phyloP scores from a whole-genome alignment of 1,140 invertebrate species.

The Cherax quadricarinatus region DNA sequence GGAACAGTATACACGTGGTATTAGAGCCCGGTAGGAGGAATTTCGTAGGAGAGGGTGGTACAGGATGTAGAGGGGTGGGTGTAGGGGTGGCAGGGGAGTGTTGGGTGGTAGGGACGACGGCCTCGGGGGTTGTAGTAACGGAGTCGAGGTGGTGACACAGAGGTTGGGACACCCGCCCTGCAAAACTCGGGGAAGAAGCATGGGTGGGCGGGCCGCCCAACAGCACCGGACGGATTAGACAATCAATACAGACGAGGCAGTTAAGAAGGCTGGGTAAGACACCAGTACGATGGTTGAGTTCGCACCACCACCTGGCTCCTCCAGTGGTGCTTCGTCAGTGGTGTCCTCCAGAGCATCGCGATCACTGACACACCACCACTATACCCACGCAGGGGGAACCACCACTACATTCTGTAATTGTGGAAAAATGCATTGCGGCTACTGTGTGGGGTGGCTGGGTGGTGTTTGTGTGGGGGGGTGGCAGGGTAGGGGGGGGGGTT shows the following conservation, averaged over 20 bases:
- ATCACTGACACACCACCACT: not conserved
- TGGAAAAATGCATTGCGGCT: constrained; percentile 38
- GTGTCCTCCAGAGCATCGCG: no score
- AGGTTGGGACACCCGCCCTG: not conserved
- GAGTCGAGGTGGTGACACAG: constrained; percentile 27
- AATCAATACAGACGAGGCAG: constrained; percentile 51
- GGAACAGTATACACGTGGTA: no score
- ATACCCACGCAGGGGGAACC: not conserved
- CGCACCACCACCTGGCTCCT: not conserved
- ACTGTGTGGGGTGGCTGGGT: not conserved
- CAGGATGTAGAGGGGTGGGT: no score
- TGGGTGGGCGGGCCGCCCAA: not conserved
- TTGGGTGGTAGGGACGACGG: not conserved
- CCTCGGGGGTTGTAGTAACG: not conserved
- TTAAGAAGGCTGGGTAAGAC: constrained; percentile 37
- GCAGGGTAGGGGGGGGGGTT: not conserved
- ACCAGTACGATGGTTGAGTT: constrained; percentile 23
- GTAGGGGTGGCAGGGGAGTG: no score
- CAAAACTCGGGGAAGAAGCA: constrained; percentile 33
- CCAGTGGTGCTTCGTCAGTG: not conserved
- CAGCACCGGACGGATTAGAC: constrained; percentile 42
- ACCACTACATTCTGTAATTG: constrained; percentile 28
- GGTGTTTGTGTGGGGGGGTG: not conserved
- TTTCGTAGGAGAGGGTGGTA: no score
- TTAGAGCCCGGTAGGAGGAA: no score